Conservation (phyloP, 2,113 vertebrate genomes). For the Globicephala melas region DNA sequence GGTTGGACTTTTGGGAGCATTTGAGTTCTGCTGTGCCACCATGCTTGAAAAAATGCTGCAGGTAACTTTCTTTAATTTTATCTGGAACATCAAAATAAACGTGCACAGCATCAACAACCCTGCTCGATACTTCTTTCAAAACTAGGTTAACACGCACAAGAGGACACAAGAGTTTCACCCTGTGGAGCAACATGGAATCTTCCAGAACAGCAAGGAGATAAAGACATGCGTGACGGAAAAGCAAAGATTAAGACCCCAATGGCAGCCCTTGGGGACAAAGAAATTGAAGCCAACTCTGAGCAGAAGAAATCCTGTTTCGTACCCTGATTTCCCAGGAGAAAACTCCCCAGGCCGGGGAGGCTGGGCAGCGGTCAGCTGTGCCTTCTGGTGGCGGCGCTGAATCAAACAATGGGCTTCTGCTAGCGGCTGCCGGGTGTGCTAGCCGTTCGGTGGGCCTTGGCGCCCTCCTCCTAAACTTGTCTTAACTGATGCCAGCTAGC, state of each 20-base stretch:
- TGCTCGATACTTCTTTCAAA: neutral
- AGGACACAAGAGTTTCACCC: constrained; percentile 10
- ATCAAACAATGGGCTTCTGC: neutral
- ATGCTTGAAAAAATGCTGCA: constrained; percentile 87
- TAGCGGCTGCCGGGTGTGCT: accelerated
- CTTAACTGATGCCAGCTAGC: neutral
- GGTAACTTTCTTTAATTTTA: constrained; percentile 82
- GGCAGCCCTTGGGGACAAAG: neutral
- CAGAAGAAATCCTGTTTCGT: neutral
- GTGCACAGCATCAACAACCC: constrained; percentile 75
- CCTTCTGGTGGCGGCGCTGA: accelerated
- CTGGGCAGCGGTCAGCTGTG: neutral
- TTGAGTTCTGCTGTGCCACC: constrained; percentile 92
- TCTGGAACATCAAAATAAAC: constrained; percentile 87
- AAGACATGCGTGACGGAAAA: neutral
- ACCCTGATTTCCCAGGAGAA: neutral
- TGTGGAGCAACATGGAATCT: constrained; percentile 25
- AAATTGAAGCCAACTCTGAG: neutral
- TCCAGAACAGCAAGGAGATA: constrained; percentile 45
- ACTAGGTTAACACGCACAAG: neutral
- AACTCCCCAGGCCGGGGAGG: neutral
- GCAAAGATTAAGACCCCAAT: neutral
- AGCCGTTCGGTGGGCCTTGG: accelerated
- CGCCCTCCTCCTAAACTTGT: neutral
- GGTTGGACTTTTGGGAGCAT: constrained; percentile 91